A percentile compares a stretch with the other conserved stretches of the same genome.
These are phyloP conservation scores for Myxocyprinus asiaticus DNA, from an alignment of 2,113 vertebrate species.

Conservation along the genomic window DNA sequence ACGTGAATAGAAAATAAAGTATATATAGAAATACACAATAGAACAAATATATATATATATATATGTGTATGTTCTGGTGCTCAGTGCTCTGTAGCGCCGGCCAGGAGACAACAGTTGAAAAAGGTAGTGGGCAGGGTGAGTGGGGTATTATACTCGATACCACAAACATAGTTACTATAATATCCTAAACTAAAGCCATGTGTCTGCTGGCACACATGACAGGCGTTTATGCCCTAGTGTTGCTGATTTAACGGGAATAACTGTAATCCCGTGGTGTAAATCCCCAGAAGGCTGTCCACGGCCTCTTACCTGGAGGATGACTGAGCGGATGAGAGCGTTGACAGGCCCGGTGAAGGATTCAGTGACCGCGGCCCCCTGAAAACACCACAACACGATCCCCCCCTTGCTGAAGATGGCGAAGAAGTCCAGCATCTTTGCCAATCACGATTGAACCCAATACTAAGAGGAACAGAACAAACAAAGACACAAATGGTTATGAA, in stretches of 20 bases:
- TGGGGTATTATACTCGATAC: too few relatives aligned
- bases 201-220: too few relatives aligned
- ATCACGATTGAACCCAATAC: constrained; percentile 39
- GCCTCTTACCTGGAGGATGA: constrained; percentile 87
- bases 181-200: neutral
- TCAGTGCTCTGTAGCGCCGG: too few relatives aligned
- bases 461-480: constrained; percentile 37
- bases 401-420: constrained; percentile 98
- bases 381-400: constrained; percentile 95
- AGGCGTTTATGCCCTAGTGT: neutral
- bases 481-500: neutral
- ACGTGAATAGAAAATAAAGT: too few relatives aligned
- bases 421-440: constrained; percentile 89
- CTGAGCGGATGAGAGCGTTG: constrained; percentile 92
- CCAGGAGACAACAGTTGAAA: too few relatives aligned
- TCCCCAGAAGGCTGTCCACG: neutral
- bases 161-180: neutral
- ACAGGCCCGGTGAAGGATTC: constrained; percentile 92
- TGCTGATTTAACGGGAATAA: neutral
- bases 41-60: too few relatives aligned
- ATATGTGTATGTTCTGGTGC: too few relatives aligned
- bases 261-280: neutral
- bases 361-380: constrained; percentile 89
- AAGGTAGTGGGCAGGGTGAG: too few relatives aligned
- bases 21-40: too few relatives aligned